phyloP scores from a whole-genome alignment of 2,888 invertebrate genomes.

The Cataglyphis cursor region DNA sequence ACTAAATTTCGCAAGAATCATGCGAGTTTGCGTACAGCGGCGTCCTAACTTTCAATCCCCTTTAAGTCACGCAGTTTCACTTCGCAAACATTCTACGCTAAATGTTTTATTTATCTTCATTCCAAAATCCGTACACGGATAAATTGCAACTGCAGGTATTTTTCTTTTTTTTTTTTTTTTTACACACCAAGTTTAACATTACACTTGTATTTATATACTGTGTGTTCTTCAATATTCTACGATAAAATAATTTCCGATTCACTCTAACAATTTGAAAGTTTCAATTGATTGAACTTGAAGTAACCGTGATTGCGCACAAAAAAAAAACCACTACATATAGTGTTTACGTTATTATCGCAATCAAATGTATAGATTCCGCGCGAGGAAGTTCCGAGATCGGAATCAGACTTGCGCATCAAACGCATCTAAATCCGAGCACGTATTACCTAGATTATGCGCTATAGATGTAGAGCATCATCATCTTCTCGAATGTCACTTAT shows the following conservation, averaged over 20 bases:
- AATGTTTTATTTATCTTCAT: constrained; percentile 5
- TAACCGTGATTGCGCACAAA: background rate
- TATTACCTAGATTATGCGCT: constrained; percentile 40
- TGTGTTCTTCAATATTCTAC: background rate
- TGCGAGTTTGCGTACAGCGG: constrained; percentile 12
- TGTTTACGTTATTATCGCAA: background rate
- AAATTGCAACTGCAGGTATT: background rate
- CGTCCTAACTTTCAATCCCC: background rate
- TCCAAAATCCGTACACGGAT: background rate
- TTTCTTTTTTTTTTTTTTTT: background rate
- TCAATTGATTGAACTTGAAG: background rate
- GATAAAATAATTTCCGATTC: background rate
- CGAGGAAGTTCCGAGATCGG: background rate
- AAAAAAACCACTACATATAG: background rate
- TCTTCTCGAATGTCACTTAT: constrained; percentile 65
- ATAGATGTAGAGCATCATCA: constrained; percentile 59
- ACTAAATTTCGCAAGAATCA: background rate
- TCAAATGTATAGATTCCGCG: background rate
- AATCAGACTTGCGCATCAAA: background rate
- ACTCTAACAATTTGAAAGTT: background rate
- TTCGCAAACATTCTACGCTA: background rate
- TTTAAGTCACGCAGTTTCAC: constrained; percentile 3
- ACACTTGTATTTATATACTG: background rate
- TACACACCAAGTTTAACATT: background rate
- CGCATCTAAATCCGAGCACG: background rate